phyloP scores from a whole-genome alignment of 2,113 vertebrate genomes.

The Budorcas taxicolor region DNA sequence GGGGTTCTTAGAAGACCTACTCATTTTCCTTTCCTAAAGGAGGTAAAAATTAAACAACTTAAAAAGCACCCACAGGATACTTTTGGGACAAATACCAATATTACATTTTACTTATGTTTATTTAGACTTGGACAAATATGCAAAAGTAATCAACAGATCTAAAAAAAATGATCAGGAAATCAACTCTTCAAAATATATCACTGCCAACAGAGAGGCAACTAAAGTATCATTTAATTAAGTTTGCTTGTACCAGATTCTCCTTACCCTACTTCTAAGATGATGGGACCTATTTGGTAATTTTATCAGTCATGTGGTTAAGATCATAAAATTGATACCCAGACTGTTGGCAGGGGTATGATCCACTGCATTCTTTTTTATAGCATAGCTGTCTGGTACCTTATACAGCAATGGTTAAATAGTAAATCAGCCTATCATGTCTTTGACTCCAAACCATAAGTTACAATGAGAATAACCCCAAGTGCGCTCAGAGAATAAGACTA shows the following conservation, averaged over 20 bases:
- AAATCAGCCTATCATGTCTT: background rate
- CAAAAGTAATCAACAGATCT: background rate
- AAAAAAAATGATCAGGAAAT: background rate
- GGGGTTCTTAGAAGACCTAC: background rate
- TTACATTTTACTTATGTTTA: conserved; percentile 14
- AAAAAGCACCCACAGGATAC: background rate
- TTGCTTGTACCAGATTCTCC: background rate
- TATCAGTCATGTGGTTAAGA: background rate
- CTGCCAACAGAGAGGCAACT: background rate
- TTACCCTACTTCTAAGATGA: background rate
- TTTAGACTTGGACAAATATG: conserved; percentile 2
- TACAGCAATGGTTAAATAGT: background rate
- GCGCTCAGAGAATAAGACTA: background rate
- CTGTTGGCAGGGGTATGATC: background rate
- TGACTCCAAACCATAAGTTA: background rate
- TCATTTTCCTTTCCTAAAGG: background rate
- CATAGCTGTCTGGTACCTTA: background rate
- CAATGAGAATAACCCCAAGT: background rate
- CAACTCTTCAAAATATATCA: background rate
- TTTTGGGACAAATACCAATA: background rate
- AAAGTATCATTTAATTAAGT: background rate
- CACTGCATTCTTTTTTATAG: background rate
- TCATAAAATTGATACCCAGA: background rate
- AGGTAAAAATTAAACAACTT: background rate
- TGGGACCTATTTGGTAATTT: background rate